Conservation (phyloP, 2,888 invertebrate genomes). For the Kryphioiulus occultus region DNA sequence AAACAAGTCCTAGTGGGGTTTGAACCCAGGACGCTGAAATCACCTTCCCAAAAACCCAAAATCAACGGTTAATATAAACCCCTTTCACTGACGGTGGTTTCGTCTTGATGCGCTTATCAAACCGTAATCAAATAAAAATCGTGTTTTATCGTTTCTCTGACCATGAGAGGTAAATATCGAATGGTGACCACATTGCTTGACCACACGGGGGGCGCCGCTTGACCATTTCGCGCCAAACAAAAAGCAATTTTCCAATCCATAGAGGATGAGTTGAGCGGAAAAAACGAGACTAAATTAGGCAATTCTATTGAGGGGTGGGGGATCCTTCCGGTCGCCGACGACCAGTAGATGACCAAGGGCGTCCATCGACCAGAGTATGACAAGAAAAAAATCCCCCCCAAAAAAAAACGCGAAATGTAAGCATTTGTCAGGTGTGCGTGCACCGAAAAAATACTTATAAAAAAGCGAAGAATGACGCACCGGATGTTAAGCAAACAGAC, state of each 20-base stretch:
- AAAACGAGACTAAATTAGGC: not conserved
- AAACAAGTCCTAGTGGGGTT: too few species aligned
- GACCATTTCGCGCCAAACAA: not conserved
- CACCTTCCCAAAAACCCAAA: not conserved
- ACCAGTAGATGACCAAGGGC: too few species aligned
- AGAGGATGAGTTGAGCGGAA: not conserved
- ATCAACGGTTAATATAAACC: not conserved
- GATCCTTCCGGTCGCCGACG: too few species aligned
- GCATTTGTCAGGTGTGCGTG: too few species aligned
- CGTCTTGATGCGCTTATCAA: not conserved
- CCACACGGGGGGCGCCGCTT: not conserved
- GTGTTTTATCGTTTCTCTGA: not conserved
- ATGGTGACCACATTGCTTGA: not conserved
- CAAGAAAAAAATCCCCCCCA: too few species aligned
- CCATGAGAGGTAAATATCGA: not conserved
- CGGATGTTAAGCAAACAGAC: conserved; percentile 5
- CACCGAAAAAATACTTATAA: too few species aligned
- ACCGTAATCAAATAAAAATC: not conserved
- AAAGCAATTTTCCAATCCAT: not conserved
- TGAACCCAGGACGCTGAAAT: too few species aligned
- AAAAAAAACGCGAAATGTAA: too few species aligned
- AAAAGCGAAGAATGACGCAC: not conserved
- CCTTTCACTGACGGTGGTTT: not conserved
- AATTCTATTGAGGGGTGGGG: too few species aligned
- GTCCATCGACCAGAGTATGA: too few species aligned